A percentile compares a stretch with the other conserved stretches of the same genome.
Conservation (phyloP, 2,797 vertebrate species). For the Thripadectes ignobilis region DNA sequence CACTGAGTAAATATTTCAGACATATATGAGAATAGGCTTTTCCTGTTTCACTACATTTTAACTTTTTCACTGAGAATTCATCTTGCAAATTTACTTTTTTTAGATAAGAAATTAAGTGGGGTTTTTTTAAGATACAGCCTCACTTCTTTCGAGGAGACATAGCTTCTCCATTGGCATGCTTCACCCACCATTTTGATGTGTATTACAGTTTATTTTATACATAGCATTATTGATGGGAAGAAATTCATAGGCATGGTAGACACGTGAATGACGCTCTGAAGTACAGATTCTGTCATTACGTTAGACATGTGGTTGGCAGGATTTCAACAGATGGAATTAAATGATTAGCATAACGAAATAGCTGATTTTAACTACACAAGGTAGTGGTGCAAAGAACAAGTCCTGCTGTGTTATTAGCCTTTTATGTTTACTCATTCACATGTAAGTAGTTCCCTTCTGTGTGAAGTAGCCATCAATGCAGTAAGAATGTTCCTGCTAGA, state of each 20-base stretch:
- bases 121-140: not conserved
- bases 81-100: not conserved
- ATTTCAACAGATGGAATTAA: slow-evolving; percentile 69
- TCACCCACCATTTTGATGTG: not conserved
- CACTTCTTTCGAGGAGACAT: not conserved
- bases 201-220: not conserved
- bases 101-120: not conserved
- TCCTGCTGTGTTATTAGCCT: slow-evolving; percentile 60
- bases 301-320: slow-evolving; percentile 1
- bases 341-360: slow-evolving; percentile 39
- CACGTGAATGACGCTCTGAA: not conserved
- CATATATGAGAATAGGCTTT: not conserved
- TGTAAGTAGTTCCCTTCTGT: slow-evolving; percentile 52
- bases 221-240: not conserved
- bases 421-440: slow-evolving; percentile 55
- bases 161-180: not conserved
- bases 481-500: not conserved
- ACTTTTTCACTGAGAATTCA: not conserved
- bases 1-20: not conserved
- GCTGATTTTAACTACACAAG: slow-evolving; percentile 41
- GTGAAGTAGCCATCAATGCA: slow-evolving; percentile 26
- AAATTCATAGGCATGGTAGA: not conserved
- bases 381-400: slow-evolving; percentile 14
- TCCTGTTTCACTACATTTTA: not conserved
- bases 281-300: not conserved